These are phyloP conservation scores for Euura saliciscinereae DNA, from an alignment of 1,140 invertebrate genomes.

Conservation along the genomic window DNA sequence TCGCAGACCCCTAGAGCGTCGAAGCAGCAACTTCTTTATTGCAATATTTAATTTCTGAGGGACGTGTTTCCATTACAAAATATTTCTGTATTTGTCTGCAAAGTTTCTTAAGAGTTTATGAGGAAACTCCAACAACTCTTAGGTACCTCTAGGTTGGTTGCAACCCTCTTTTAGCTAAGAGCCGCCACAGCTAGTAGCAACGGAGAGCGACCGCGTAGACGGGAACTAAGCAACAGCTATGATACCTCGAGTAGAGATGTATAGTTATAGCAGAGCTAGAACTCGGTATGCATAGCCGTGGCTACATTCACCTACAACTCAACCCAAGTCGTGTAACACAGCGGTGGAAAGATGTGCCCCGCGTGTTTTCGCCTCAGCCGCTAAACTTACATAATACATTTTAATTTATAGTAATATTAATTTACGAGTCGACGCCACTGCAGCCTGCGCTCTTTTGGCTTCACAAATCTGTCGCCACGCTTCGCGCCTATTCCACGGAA, in stretches of 20 bases:
- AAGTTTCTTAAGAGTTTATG: slow-evolving; percentile 52
- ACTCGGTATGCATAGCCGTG: background rate
- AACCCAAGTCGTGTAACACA: background rate
- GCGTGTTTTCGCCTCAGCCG: slow-evolving; percentile 25
- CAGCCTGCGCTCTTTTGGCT: background rate
- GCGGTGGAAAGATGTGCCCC: slow-evolving; percentile 22
- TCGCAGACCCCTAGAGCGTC: no score
- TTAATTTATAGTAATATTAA: slow-evolving; percentile 40
- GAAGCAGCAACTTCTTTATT: slow-evolving; percentile 29
- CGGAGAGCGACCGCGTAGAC: background rate
- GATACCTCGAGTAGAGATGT: background rate
- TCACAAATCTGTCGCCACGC: background rate
- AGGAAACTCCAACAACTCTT: slow-evolving; percentile 39
- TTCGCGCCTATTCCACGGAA: background rate
- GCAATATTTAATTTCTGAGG: slow-evolving; percentile 49
- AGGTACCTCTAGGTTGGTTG: slow-evolving; percentile 25
- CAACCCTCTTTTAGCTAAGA: slow-evolving; percentile 18
- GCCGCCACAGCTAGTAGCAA: background rate
- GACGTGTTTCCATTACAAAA: slow-evolving; percentile 52
- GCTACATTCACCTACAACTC: background rate
- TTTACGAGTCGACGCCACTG: slow-evolving; percentile 25
- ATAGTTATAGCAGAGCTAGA: background rate
- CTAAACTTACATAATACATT: slow-evolving; percentile 38
- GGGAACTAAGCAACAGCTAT: slow-evolving; percentile 1
- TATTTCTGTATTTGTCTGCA: slow-evolving; percentile 54